Evolutionary conservation across 1,140 invertebrate genomes (phyloP), one percentile per base, ranked within the genome.

Genomic region (Drosophila paulistorum): DNA sequence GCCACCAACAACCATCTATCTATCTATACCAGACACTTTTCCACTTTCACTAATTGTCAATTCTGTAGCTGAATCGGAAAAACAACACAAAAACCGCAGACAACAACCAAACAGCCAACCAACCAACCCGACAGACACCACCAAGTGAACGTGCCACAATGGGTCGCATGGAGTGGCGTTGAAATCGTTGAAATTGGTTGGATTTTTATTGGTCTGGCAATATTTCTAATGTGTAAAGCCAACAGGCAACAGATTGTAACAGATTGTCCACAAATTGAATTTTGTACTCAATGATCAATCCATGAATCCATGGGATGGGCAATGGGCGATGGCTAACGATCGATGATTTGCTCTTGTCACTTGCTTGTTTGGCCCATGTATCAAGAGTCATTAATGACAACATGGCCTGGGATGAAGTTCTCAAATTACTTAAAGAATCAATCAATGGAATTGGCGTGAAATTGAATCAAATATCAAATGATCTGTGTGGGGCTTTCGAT

Each of bases 1-100:
- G 57, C 35, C 57, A 59, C 30, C 55, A 48, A 48, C 45, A 30
- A 30, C 42, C 7, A 48, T 17, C 17, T 35, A 14, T 14, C n/a
- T 35, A 30, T 30, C 30, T 30, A 14, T 14, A n/a, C n/a, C 57
- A 59, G 57, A 59, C 57, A 59, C 57, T 59, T 59, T 59, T 59
- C 57, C 57, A 59, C 57, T 59, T 59, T 59, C 57, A 59, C 57
- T 59, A 59, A 59, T 59, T 59, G 57, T 59, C 57, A 37, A 59
- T 59, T 59, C 57, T 59, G 57, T 59, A 37, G 57, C 57, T 59
- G n/a, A 59, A 59, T 59, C 57, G 57, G 57, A 59, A 59, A 59
- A 59, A 37, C 57, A 37, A 33, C 14, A 59, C 57, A 59, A 39
- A 59, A 59, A 59, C 57, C 57, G 33, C 57, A 59, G 57, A 59